Conservation (phyloP, 53 echinoderm and acorn worm genomes). For the Paelopatides confundens region DNA sequence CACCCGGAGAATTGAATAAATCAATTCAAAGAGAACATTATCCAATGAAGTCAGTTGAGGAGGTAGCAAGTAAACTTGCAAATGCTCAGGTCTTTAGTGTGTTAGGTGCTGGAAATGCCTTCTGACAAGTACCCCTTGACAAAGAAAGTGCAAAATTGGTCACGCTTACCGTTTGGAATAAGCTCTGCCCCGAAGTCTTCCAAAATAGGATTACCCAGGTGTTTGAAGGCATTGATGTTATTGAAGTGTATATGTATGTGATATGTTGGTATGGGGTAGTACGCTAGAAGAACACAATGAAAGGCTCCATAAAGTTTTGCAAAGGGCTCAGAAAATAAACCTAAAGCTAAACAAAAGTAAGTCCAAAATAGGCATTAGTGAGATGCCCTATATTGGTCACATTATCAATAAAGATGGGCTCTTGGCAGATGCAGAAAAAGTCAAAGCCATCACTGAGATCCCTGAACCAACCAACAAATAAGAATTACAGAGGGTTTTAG, state of each 20-base stretch:
- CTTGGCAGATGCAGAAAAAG: conserved; percentile 49
- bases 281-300: conserved; percentile 49
- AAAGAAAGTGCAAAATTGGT: background rate
- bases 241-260: conserved; percentile 30
- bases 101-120: conserved; percentile 24
- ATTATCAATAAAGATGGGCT: background rate
- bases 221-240: conserved; percentile 43
- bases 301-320: background rate
- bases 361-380: background rate
- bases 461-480: conserved; percentile 29
- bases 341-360: conserved; percentile 59
- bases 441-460: conserved; percentile 56
- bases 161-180: conserved; percentile 28
- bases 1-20: conserved; percentile 21
- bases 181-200: conserved; percentile 41
- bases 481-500: conserved; percentile 45
- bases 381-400: background rate
- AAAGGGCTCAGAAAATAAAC: conserved; percentile 38
- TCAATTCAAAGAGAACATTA: background rate
- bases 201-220: conserved; percentile 31
- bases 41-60: conserved; percentile 11
- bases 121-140: conserved; percentile 12
- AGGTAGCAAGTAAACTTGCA: background rate
- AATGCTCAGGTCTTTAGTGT: conserved; percentile 11
- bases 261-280: conserved; percentile 36